These are phyloP conservation scores for Drosophila bocqueti DNA, from an alignment of 1,140 invertebrate species.

Conservation along the genomic window DNA sequence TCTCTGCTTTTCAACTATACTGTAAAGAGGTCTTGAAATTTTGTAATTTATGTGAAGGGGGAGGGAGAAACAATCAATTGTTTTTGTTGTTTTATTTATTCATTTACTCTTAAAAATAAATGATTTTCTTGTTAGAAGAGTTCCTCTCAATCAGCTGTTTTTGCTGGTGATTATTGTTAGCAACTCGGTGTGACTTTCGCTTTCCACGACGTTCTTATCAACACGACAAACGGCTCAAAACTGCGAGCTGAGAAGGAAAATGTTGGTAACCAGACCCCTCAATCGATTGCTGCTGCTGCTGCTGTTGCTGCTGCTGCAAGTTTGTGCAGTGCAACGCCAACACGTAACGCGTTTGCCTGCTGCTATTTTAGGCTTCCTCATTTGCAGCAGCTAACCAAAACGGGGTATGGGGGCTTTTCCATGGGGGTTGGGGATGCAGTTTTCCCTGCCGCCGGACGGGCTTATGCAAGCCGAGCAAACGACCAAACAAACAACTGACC, in stretches of 20 bases:
- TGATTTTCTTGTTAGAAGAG: background rate
- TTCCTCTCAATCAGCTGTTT: slow-evolving; percentile 4
- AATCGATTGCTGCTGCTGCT: slow-evolving; percentile 55
- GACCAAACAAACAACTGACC: slow-evolving; percentile 54
- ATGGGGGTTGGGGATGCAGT: slow-evolving; percentile 8
- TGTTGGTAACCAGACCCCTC: slow-evolving; percentile 63
- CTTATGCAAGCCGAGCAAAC: slow-evolving; percentile 53
- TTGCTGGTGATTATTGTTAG: slow-evolving; percentile 18
- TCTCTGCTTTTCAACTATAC: slow-evolving; percentile 13
- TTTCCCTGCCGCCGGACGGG: slow-evolving; percentile 26
- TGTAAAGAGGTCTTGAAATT: slow-evolving; percentile 9
- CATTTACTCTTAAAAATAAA: slow-evolving; percentile 1
- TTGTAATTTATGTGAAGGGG: background rate
- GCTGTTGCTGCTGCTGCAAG: slow-evolving; percentile 49
- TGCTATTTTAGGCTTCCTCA: slow-evolving; percentile 82
- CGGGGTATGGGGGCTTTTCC: slow-evolving; percentile 24
- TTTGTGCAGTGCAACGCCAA: slow-evolving; percentile 43
- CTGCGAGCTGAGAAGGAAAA: slow-evolving; percentile 55
- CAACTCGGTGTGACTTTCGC: slow-evolving; percentile 35
- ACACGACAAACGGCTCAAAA: slow-evolving; percentile 71
- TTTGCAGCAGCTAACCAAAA: slow-evolving; percentile 58
- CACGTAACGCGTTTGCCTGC: slow-evolving; percentile 57
- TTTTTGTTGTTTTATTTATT: background rate
- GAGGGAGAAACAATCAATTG: background rate
- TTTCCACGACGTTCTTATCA: slow-evolving; percentile 70